Evolutionary conservation across 2,888 invertebrate genomes (phyloP).

Genomic region (Synergus umbraculus): DNA sequence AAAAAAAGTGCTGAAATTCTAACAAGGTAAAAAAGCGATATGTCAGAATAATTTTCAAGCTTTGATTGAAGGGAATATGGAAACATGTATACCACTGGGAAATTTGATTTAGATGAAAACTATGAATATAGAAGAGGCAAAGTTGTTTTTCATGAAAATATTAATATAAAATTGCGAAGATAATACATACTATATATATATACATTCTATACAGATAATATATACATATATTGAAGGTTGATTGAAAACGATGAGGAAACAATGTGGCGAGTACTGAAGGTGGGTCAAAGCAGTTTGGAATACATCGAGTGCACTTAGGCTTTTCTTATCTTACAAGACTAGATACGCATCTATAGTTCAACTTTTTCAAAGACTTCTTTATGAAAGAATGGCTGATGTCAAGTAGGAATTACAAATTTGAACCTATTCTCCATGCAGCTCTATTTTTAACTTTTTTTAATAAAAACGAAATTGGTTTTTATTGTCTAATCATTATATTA

Average conservation of each 20-base stretch:
- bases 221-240: background rate
- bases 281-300: constrained; percentile 16
- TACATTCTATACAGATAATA: too few relatives aligned
- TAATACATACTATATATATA: too few relatives aligned
- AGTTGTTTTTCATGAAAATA: background rate
- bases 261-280: constrained; percentile 9
- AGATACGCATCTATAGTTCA: background rate
- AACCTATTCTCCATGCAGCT: too few relatives aligned
- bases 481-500: too few relatives aligned
- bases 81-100: background rate
- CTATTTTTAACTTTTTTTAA: too few relatives aligned
- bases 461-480: too few relatives aligned
- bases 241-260: constrained; percentile 4
- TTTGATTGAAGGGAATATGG: background rate
- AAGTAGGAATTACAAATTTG: background rate
- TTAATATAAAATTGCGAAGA: too few relatives aligned
- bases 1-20: too few relatives aligned
- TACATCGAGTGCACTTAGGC: background rate
- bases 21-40: too few relatives aligned
- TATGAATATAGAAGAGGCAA: background rate
- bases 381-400: background rate
- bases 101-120: background rate
- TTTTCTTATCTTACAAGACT: constrained; percentile 23
- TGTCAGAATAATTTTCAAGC: background rate
- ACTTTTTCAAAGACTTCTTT: background rate